These are phyloP conservation scores for Stenoptilia bipunctidactyla DNA, from an alignment of 2,888 invertebrate species.

Conservation along the genomic window DNA sequence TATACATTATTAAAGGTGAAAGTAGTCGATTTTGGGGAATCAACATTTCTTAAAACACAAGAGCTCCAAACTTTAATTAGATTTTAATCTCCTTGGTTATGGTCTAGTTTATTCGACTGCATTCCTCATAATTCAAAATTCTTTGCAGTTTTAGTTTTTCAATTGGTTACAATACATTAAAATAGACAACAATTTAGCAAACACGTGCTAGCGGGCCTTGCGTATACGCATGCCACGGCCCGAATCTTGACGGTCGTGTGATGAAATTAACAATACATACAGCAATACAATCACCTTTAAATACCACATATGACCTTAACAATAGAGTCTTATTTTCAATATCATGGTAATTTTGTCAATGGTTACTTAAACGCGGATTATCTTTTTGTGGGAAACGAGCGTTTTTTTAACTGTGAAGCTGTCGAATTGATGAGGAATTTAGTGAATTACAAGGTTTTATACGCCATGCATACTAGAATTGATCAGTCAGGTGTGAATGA, in stretches of 20 bases:
- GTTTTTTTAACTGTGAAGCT: conserved; percentile 29
- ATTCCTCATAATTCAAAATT: too few relatives aligned
- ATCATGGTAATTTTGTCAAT: conserved; percentile 10
- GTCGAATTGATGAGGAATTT: conserved; percentile 6
- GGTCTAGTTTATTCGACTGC: too few relatives aligned
- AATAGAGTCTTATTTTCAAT: neutral
- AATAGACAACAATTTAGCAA: neutral
- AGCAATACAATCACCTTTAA: neutral
- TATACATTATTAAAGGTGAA: too few relatives aligned
- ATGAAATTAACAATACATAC: conserved; percentile 20
- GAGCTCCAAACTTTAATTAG: too few relatives aligned
- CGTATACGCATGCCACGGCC: conserved; percentile 4
- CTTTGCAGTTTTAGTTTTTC: too few relatives aligned
- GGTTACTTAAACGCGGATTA: conserved; percentile 21
- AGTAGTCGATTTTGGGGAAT: too few relatives aligned
- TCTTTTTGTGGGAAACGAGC: conserved; percentile 37
- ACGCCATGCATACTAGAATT: conserved; percentile 19
- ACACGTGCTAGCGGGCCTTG: neutral
- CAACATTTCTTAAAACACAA: too few relatives aligned
- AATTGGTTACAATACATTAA: neutral
- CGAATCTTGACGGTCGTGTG: conserved; percentile 25
- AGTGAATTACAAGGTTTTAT: conserved; percentile 26
- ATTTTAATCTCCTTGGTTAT: too few relatives aligned
- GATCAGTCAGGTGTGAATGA: too few relatives aligned
- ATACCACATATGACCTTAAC: neutral